Conservation (phyloP, 2,113 vertebrate genomes). For the Buteo buteo region DNA sequence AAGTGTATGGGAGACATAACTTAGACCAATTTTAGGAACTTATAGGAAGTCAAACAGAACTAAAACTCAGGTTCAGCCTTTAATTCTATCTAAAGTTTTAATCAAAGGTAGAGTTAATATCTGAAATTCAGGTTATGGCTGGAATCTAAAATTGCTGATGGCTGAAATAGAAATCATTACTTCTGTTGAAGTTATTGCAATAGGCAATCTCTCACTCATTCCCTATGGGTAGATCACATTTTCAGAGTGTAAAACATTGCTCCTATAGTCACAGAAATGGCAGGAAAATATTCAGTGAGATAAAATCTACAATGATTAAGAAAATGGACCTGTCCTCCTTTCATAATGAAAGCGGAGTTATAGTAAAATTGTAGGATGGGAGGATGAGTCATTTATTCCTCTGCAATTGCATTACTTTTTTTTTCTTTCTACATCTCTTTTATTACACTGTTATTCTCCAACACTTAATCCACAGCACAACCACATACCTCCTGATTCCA, state of each 20-base stretch:
- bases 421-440: not conserved
- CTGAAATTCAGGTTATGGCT: not conserved
- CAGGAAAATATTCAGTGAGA: not conserved
- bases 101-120: not conserved
- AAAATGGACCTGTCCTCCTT: not conserved
- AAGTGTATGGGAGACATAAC: not conserved
- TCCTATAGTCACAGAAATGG: not conserved
- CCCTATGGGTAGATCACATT: not conserved
- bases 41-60: not conserved
- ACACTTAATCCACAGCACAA: not conserved
- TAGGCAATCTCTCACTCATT: not conserved
- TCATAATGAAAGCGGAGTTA: not conserved
- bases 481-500: not conserved
- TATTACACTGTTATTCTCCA: not conserved
- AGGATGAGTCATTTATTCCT: not conserved
- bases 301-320: not conserved
- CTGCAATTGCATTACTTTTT: not conserved
- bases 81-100: not conserved
- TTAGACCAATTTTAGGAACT: not conserved
- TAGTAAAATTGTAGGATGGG: not conserved
- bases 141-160: not conserved
- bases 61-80: not conserved
- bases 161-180: not conserved
- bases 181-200: not conserved
- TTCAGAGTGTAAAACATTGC: not conserved